Base-by-base conservation (phyloP, 1,140 invertebrate species). In the Aphelinus certus region DNA sequence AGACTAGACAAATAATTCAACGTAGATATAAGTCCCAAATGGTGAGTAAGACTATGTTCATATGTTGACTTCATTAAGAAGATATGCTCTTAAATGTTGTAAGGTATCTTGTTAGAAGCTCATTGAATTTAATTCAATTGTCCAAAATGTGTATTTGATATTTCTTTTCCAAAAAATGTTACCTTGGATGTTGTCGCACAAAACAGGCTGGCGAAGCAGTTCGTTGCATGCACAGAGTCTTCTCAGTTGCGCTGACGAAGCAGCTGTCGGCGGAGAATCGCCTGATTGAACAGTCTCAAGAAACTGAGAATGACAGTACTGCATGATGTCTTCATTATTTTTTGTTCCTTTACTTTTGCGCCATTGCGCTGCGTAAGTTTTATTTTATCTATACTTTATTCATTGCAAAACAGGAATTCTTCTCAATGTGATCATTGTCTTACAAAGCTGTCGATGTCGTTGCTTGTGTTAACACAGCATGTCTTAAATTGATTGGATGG, bases 11-110 rank as follows among this genome's bases (percentile, higher is more conserved):
- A 91, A 93, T 99, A 79, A 94, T 97, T 83, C 96, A 98, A 88
- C 92, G 97, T 85, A 97, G 96, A 90, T 99, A 98, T 89, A 97
- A 97, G 90, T 99, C 98, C 64, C 94, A 95, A 82, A 98, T 99
- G 98, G 98, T 98, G 90, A 95, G 95, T 92, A 71, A 57, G 53
- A 6, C 9, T 53, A 53, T 6, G 51, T 9, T 6, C 51, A 53
- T 53, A 26, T 26, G 26, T 26, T 26, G 26, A 26, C 26, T 26
- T 26, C 26, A 26, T 26, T 26, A 26, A 26, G 26, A 26, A 26
- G 26, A 26, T 26, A 26, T 26, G 26, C 26, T 26, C 26, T 26
- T 26, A 26, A 26, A 26, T 26, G 26, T 26, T 26, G 26, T 26
- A 26, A 0, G 26, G 26, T 26, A 26, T 26, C 26, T 26, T 26